Conservation (phyloP, 2,113 vertebrate genomes). For the Edolisoma coerulescens region DNA sequence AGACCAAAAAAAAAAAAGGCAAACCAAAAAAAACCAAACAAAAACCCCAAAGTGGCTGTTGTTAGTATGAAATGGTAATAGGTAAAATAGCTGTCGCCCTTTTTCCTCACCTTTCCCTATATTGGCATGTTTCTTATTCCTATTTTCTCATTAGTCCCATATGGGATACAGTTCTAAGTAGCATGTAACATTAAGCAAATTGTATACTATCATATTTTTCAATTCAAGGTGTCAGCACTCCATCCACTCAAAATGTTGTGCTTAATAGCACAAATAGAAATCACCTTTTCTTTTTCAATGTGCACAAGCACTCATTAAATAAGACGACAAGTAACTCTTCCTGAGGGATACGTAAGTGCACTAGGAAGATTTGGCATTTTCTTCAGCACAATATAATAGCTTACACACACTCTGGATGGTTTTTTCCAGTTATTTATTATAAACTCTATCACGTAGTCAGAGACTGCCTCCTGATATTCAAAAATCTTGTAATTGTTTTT, state of each 20-base stretch:
- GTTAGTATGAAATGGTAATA: not conserved
- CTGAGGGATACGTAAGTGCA: not conserved
- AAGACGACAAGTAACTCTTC: not conserved
- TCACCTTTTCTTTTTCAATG: not conserved
- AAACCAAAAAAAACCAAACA: not conserved
- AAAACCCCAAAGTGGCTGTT: not conserved
- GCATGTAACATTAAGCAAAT: not conserved
- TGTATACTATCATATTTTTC: not conserved
- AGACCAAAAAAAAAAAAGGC: not conserved
- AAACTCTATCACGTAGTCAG: not conserved
- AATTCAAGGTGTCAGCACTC: not conserved
- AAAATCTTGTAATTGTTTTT: not conserved
- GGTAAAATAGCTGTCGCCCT: not conserved
- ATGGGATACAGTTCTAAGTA: not conserved
- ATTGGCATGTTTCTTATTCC: not conserved
- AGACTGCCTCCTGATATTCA: not conserved
- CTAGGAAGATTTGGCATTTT: not conserved
- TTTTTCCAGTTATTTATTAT: not conserved
- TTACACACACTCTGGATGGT: not conserved
- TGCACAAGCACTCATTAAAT: not conserved
- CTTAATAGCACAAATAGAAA: not conserved
- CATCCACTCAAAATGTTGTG: not conserved
- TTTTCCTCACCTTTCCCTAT: not conserved
- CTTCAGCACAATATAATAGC: not conserved
- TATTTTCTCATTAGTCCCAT: not conserved